Evolutionary conservation across 2,888 invertebrate genomes (phyloP).

Genomic region (Gastrophysa polygoni): DNA sequence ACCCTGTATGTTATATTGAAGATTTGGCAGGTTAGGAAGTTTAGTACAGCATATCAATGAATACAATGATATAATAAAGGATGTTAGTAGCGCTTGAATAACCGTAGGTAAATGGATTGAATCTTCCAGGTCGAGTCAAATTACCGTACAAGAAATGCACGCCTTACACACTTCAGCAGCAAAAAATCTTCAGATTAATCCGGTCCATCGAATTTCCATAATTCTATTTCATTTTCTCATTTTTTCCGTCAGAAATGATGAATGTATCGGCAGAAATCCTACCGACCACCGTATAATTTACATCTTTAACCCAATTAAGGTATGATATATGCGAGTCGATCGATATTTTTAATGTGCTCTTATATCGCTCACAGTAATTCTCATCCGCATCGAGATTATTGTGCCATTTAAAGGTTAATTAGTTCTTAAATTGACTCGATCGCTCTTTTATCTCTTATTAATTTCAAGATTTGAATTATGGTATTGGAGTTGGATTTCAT

Average conservation of each 20-base stretch:
- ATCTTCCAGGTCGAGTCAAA: no score
- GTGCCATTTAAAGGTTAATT: constrained; percentile 41
- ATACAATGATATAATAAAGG: no score
- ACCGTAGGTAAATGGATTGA: no score
- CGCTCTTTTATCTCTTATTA: constrained; percentile 38
- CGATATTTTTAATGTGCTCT: constrained; percentile 26
- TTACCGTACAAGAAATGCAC: no score
- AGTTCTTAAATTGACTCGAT: constrained; percentile 38
- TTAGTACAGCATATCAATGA: no score
- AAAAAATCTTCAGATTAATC: constrained; percentile 22
- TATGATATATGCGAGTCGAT: constrained; percentile 34
- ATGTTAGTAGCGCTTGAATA: no score
- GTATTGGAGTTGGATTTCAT: constrained; percentile 17
- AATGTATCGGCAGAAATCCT: constrained; percentile 32
- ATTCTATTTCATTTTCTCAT: constrained; percentile 34
- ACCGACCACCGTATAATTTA: constrained; percentile 44
- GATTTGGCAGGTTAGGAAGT: no score
- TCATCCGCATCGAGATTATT: constrained; percentile 30
- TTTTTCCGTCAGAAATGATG: constrained; percentile 38
- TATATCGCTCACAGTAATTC: constrained; percentile 25
- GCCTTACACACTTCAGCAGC: constrained; percentile 21
- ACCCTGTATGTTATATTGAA: no score
- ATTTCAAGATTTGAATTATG: constrained; percentile 31
- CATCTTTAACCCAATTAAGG: constrained; percentile 44
- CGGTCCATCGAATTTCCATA: constrained; percentile 34